Conservation (phyloP, 2,797 vertebrate species). For the Myotis planiceps region DNA sequence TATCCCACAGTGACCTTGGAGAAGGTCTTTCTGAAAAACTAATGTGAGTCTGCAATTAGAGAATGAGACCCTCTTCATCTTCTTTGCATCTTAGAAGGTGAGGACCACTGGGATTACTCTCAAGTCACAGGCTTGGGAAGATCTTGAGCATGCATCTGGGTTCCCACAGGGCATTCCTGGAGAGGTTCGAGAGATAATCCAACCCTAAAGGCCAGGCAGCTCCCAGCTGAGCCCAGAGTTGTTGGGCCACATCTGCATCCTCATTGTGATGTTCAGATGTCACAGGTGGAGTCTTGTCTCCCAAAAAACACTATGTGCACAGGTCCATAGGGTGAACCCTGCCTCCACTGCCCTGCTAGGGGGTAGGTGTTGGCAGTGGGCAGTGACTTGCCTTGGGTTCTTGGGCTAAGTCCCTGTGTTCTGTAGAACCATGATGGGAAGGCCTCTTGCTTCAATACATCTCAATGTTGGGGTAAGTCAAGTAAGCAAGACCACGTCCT, state of each 20-base stretch:
- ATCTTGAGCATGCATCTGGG: accelerated
- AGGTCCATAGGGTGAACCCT: accelerated
- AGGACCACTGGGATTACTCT: accelerated
- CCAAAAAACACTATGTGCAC: accelerated
- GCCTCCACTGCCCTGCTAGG: accelerated
- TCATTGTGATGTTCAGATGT: accelerated
- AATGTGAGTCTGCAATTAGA: background rate
- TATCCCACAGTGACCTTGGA: background rate
- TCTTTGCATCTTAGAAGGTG: background rate
- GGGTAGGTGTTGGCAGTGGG: accelerated
- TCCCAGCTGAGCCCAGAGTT: background rate
- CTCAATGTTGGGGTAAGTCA: too few species aligned
- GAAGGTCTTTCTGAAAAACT: background rate
- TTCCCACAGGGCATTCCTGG: background rate
- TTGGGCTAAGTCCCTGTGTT: background rate
- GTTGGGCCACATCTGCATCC: background rate
- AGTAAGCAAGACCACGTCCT: accelerated
- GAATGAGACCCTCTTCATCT: background rate
- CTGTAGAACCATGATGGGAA: accelerated
- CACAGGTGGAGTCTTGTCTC: background rate
- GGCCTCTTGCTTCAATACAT: accelerated
- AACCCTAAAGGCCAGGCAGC: accelerated
- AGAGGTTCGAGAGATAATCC: accelerated
- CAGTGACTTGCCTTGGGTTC: accelerated
- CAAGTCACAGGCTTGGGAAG: accelerated